These are phyloP conservation scores for Hypotaenidia philippensis DNA, from an alignment of 2,797 vertebrate species.

Conservation along the genomic window DNA sequence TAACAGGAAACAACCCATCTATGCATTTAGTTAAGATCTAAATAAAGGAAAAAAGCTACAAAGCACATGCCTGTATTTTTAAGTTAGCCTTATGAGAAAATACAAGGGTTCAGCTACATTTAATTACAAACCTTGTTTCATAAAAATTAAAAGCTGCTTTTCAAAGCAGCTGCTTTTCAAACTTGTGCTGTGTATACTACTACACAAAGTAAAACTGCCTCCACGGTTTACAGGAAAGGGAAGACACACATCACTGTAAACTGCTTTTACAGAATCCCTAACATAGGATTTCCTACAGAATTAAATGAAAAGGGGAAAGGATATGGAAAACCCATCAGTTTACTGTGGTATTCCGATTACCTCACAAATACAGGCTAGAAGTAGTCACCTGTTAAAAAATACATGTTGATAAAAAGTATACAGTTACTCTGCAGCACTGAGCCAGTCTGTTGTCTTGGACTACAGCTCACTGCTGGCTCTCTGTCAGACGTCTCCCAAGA, in stretches of 20 bases:
- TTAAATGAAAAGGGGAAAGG: background rate
- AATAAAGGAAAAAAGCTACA: background rate
- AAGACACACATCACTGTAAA: background rate
- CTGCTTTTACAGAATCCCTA: background rate
- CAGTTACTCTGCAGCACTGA: constrained; percentile 35
- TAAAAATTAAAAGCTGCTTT: background rate
- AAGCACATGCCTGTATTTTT: background rate
- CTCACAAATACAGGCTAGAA: constrained; percentile 23
- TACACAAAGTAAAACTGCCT: background rate
- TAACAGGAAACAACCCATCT: background rate
- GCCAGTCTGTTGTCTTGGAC: constrained; percentile 14
- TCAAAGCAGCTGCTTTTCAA: constrained; percentile 25
- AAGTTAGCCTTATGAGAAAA: background rate
- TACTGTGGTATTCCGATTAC: background rate
- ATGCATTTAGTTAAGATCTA: background rate
- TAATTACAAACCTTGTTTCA: background rate
- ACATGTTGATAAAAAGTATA: constrained; percentile 24
- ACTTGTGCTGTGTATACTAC: background rate
- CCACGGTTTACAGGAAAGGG: background rate
- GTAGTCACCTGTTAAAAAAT: constrained; percentile 65
- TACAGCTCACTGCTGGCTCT: constrained; percentile 23
- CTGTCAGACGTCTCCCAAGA: constrained; percentile 25
- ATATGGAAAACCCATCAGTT: background rate
- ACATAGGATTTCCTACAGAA: background rate
- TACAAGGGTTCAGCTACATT: background rate